phyloP scores from a whole-genome alignment of 1,140 invertebrate species.

The Brachionus sp. region DNA sequence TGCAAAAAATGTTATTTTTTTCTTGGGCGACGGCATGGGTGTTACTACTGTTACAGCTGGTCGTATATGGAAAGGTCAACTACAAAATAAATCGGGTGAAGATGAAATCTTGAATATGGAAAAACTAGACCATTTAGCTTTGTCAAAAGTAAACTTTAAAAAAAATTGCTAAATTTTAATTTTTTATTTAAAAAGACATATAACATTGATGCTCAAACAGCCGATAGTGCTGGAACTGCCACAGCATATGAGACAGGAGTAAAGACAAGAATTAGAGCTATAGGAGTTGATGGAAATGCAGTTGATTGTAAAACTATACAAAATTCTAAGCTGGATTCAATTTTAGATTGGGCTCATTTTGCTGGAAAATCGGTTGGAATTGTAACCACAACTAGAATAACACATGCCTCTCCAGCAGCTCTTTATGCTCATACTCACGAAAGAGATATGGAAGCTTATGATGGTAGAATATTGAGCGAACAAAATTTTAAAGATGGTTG shows the following conservation, averaged over 20 bases:
- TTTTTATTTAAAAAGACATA: slow-evolving; percentile 79
- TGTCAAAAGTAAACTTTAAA: slow-evolving; percentile 45
- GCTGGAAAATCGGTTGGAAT: slow-evolving; percentile 70
- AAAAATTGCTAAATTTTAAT: neutral
- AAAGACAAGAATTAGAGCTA: slow-evolving; percentile 74
- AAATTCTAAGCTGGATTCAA: neutral
- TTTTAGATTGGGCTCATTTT: slow-evolving; percentile 39
- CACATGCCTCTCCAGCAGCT: slow-evolving; percentile 79
- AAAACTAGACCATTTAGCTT: slow-evolving; percentile 46
- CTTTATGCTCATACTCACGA: slow-evolving; percentile 68
- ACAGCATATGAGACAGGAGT: slow-evolving; percentile 80
- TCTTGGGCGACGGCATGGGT: slow-evolving; percentile 91
- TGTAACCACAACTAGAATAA: slow-evolving; percentile 80
- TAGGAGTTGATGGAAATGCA: slow-evolving; percentile 69
- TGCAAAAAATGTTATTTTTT: slow-evolving; percentile 84
- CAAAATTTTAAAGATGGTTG: slow-evolving; percentile 53
- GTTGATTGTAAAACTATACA: slow-evolving; percentile 13
- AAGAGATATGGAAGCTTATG: slow-evolving; percentile 54
- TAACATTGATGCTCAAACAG: slow-evolving; percentile 77
- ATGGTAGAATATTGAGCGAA: slow-evolving; percentile 46
- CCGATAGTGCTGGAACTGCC: slow-evolving; percentile 81
- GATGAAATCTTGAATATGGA: slow-evolving; percentile 56
- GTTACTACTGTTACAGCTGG: slow-evolving; percentile 79
- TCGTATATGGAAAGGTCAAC: slow-evolving; percentile 69
- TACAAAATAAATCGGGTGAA: slow-evolving; percentile 64